A percentile compares a stretch with the other conserved stretches of the same genome.
phyloP scores from a whole-genome alignment of 2,113 vertebrate genomes.

The Pholis gunnellus region DNA sequence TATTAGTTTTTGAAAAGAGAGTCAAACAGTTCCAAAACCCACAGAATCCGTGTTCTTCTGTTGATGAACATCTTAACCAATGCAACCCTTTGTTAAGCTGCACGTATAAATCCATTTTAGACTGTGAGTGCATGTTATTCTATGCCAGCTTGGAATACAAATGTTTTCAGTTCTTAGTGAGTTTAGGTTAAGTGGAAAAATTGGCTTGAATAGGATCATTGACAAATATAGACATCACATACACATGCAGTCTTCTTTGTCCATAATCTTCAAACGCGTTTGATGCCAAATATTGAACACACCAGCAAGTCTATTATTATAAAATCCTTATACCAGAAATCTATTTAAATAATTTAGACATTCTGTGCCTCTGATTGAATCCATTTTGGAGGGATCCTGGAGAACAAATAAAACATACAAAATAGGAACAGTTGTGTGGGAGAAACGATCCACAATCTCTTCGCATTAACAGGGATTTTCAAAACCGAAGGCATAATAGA shows the following conservation, averaged over 20 bases:
- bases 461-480: conserved; percentile 47
- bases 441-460: conserved; percentile 29
- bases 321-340: conserved; percentile 51
- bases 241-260: conserved; percentile 21
- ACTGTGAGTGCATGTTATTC: background rate
- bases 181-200: conserved; percentile 34
- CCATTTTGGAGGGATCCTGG: conserved; percentile 23
- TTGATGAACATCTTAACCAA: background rate
- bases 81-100: background rate
- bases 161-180: background rate
- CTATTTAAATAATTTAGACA: conserved; percentile 39
- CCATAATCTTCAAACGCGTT: conserved; percentile 37
- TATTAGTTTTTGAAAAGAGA: conserved; percentile 4
- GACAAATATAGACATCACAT: conserved; percentile 43
- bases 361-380: conserved; percentile 47
- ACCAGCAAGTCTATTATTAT: conserved; percentile 44
- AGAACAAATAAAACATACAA: conserved; percentile 29
- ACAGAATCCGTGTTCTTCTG: background rate
- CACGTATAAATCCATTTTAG: background rate
- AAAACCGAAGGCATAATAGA: conserved; percentile 2
- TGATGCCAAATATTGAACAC: conserved; percentile 46
- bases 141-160: background rate
- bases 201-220: conserved; percentile 20
- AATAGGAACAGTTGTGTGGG: conserved; percentile 30
- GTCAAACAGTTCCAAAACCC: background rate